Conservation (phyloP, 2,113 vertebrate genomes). For the Megaceryle maxima region DNA sequence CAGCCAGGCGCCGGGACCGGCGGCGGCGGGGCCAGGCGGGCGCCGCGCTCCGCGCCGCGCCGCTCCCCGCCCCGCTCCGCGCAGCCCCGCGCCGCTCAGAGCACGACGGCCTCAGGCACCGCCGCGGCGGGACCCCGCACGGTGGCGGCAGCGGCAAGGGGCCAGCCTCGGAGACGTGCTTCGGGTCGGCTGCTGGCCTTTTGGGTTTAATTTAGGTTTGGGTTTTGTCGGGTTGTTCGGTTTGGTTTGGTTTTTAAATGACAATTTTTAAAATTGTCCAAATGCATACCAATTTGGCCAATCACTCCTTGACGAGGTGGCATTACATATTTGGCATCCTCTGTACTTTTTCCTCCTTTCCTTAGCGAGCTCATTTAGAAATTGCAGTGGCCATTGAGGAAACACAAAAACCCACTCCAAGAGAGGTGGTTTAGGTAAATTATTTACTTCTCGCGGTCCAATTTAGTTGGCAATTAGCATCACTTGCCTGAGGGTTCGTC, state of each 20-base stretch:
- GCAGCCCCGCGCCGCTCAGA: background rate
- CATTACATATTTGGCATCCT: background rate
- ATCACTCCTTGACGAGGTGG: background rate
- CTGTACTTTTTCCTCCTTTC: background rate
- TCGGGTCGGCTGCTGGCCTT: background rate
- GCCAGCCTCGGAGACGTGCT: background rate
- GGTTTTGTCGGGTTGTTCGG: background rate
- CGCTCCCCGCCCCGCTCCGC: background rate
- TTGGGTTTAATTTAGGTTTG: background rate
- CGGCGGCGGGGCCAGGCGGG: background rate
- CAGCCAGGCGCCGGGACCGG: conserved; percentile 70
- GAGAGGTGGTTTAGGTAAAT: conserved; percentile 2
- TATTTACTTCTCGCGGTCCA: background rate
- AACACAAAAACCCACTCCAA: background rate
- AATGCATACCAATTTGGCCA: background rate
- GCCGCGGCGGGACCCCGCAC: background rate
- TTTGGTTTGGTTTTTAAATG: accelerated
- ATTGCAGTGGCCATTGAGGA: background rate
- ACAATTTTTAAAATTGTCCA: background rate
- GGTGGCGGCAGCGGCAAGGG: background rate
- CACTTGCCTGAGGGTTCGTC: conserved; percentile 50
- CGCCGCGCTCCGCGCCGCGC: background rate
- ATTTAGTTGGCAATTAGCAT: conserved; percentile 22
- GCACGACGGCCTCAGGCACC: conserved; percentile 6
- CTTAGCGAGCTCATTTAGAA: background rate